Base-by-base conservation (phyloP, 1,140 invertebrate species). In the Nylanderia fulva region DNA sequence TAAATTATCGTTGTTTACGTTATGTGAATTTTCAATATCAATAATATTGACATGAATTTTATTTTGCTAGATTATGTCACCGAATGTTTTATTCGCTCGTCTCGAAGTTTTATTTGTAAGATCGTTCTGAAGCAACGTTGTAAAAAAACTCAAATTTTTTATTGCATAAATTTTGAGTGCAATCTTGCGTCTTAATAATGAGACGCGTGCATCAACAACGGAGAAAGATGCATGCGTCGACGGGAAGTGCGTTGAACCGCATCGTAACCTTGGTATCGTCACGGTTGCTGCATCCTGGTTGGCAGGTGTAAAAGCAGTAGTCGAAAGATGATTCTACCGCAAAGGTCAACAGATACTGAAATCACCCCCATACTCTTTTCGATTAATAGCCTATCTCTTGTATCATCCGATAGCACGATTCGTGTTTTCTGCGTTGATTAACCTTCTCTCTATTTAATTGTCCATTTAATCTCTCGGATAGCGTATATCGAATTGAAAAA, bases 191-290 rank as follows among this genome's bases (percentile, higher is more conserved):
- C 58, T 69, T 85, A 29, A 36, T 58, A 82, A 83, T 64, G 64
- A 84, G 71, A 54, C 75, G 86, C 68, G 36, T 61, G 64, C 85
- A 33, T 74, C 56, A 58, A 84, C 74, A 74, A 60, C 79, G 85
- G 82, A 90, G 84, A 92, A 88, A 84, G 88, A 91, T 92, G 79
- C 82, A 91, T 92, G 79, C 82, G 86, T 91, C 86, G 91, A 90
- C 87, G 82, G 88, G 88, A 92, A 93, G 93, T 94, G 92, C 94
- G 92, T 95, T 94, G 94, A 95, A 95, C 94, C 93, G 87, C 86
- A 85, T 83, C 77, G 87, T 92, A 94, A 93, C 93, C 94, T 94
- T 95, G 93, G 84, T 91, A 86, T 87, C 94, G 92, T 94, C 93
- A 94, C 92, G 93, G 91, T 92, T 90, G 87, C 88, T 92, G 92